Percentiles rank a stretch among this genome's conserved stretches.
Conservation (phyloP, 2,797 vertebrate genomes). For the Chrysolophus pictus region DNA sequence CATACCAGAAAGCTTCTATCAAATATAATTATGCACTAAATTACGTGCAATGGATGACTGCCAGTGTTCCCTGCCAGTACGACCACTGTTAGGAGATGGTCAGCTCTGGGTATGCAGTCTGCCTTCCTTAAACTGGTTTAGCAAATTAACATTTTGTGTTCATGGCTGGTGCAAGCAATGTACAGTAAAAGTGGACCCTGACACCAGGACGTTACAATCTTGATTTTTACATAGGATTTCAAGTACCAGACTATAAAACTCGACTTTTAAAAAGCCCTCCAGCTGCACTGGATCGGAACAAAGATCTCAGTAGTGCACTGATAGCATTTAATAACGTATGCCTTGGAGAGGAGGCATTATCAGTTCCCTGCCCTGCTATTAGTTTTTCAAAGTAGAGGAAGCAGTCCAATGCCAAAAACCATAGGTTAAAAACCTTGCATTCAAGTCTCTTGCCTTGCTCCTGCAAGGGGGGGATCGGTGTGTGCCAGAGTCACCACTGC, state of each 20-base stretch:
- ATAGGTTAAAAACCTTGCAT: not conserved
- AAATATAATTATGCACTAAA: slow-evolving; percentile 28
- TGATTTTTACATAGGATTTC: not conserved
- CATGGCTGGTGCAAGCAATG: not conserved
- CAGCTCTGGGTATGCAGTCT: not conserved
- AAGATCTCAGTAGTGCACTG: not conserved
- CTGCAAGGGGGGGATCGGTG: not conserved
- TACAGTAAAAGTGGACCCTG: not conserved
- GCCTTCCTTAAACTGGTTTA: not conserved
- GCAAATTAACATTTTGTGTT: not conserved
- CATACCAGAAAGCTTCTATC: slow-evolving; percentile 38
- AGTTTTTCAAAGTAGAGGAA: not conserved
- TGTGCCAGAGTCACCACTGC: not conserved
- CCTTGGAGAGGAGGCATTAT: not conserved
- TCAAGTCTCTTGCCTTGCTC: not conserved
- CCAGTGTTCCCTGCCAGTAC: not conserved
- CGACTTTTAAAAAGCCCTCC: not conserved
- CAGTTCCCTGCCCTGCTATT: not conserved
- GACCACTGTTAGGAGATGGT: not conserved
- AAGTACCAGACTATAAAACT: not conserved
- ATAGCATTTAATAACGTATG: not conserved
- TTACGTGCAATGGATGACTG: slow-evolving; percentile 6
- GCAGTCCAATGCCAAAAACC: not conserved
- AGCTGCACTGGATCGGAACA: not conserved
- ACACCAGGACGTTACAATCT: not conserved